Base-by-base conservation (phyloP, 2,797 vertebrate species). In the Dicrostonyx torquatus region DNA sequence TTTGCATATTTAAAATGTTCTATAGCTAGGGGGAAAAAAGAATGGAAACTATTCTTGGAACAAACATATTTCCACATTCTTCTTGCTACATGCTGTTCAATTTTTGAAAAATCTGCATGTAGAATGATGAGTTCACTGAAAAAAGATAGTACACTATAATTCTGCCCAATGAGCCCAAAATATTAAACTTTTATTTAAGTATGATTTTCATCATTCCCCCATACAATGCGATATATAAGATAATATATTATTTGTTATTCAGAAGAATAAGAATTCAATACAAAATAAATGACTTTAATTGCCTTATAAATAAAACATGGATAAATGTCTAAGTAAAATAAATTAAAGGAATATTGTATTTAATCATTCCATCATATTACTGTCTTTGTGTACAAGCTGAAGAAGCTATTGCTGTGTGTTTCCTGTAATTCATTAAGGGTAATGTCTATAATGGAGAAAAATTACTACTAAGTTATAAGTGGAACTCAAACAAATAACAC, bases 271-370 rank as follows among this genome's bases (percentile, higher is more conserved):
- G 60, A 72, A 40, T 34, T 58, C 90, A 78, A 92, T 40, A 92
- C 77, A 97, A 96, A 97, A 97, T 95, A 94, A 97, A 97, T 66
- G 92, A 80, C 90, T 90, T 93, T 84, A 91, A 80, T 12, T 93
- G 88, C 93, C 73, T 95, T 94, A 96, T 91, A 94, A 97, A 95
- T 97, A 95, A 97, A 97, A 96, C 89, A 97, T 93, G 58, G 43
- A 93, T 94, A 83, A 86, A 97, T 53, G 80, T 94, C 91, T 90
- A 87, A 17, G 73, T 92, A 97, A 97, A 98, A 97, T 92, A 96
- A 88, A 96, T 96, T 96, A 96, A 93, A 96, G 96, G 58, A 95
- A 70, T 37, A 84, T 92, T 95, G 79, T 95, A 94, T 94, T 92
- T 77, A 70, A 97, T 94, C 14, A n/a, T 43, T 95, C 90, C 90